phyloP scores from a whole-genome alignment of 2,888 invertebrate species.

The Philopedon plagiatum region DNA sequence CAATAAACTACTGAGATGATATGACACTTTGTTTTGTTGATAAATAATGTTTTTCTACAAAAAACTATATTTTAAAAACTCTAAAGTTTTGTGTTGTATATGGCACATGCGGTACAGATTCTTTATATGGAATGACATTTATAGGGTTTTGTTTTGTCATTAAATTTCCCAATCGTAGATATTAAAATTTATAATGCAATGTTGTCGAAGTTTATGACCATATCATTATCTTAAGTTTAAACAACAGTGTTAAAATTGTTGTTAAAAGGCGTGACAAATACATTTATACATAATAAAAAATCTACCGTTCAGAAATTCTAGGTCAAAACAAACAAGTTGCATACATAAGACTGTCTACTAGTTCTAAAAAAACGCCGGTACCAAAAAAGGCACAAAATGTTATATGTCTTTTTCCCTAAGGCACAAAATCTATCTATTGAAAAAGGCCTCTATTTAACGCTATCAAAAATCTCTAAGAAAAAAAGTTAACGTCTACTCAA shows the following conservation, averaged over 20 bases:
- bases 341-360: conserved; percentile 51
- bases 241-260: too few species aligned
- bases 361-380: conserved; percentile 53
- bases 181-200: too few species aligned
- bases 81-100: conserved; percentile 55
- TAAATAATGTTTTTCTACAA: conserved; percentile 52
- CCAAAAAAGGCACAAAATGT: conserved; percentile 62
- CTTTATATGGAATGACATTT: conserved; percentile 57
- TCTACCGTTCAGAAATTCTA: neutral
- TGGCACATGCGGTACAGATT: conserved; percentile 56
- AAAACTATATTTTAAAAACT: conserved; percentile 43
- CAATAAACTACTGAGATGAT: conserved; percentile 49
- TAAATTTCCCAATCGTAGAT: too few species aligned
- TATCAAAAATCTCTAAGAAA: conserved; percentile 33
- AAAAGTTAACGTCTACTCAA: conserved; percentile 41
- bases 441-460: conserved; percentile 62
- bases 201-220: too few species aligned
- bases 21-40: conserved; percentile 57
- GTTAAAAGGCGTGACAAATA: too few species aligned
- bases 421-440: conserved; percentile 64
- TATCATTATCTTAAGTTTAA: too few species aligned
- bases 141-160: conserved; percentile 16
- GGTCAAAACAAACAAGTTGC: conserved; percentile 17
- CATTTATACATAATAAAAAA: too few species aligned
- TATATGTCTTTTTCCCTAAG: conserved; percentile 66